Base-by-base conservation (phyloP, 2,888 invertebrate species). In the Lepidochrysops patricia region DNA sequence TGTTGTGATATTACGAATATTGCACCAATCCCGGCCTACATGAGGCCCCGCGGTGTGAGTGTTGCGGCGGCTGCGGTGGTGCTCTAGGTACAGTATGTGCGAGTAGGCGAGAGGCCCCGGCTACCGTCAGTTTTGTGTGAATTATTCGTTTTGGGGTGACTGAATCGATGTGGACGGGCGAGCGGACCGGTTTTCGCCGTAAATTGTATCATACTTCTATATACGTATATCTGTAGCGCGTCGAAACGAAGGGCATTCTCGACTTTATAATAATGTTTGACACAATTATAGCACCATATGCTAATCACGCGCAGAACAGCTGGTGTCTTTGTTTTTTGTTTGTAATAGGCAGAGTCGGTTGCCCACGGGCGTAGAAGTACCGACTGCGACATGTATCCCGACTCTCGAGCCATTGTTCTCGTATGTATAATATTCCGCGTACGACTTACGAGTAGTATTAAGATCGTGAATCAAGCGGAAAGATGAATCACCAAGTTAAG, bases 11-110 rank as follows among this genome's bases (percentile, higher is more conserved):
- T 72, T 77, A 82, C 82, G 88, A 86, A 76, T n/a, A 89, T 90
- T 90, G 90, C 90, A 90, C 90, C 89, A 82, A 88, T 88, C 89
- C 90, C 89, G 89, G 89, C 90, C 90, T 90, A 84, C 89, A 76
- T 81, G 85, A 83, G 84, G 83, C 74, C 82, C 79, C 80, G 54
- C 19, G 66, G 60, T 63, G 67, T 64, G 72, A 70, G 75, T 67
- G 68, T 67, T 70, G 76, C 29, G 29, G 29, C 29, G 19, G 9
- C 19, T 7, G 3, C 13, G 43, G 3, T 43, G 43, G 43, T 23
- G 43, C 13, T 29, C 29, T 1, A 19, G 15, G 7, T 19, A 9
- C 7, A 19, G 43, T 23, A 9, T 7, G 19, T 19, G 19, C 13
- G 29, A 12, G 52, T 49, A 50, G 35, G 19, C 62, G 66, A 66